Percentiles rank a stretch among this genome's conserved stretches.
These are phyloP conservation scores for Cynopterus sphinx DNA, from an alignment of 2,797 vertebrate genomes.

Conservation along the genomic window DNA sequence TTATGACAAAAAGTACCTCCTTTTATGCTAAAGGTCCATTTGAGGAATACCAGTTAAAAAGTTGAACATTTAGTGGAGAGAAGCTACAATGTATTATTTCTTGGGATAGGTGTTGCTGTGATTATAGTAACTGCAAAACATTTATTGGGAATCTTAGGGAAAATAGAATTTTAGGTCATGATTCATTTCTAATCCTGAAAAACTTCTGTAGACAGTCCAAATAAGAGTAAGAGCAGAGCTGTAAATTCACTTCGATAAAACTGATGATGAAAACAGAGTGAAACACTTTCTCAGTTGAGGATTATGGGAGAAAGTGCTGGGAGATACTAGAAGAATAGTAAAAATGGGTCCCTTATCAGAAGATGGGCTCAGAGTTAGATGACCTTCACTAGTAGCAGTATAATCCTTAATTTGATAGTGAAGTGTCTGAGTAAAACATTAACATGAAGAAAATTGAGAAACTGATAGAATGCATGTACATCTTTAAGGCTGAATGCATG, in stretches of 20 bases:
- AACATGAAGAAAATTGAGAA: background rate
- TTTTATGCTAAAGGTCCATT: constrained; percentile 19
- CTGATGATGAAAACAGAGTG: background rate
- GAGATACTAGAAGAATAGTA: background rate
- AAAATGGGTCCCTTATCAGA: background rate
- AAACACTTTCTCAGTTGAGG: background rate
- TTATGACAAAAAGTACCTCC: constrained; percentile 8
- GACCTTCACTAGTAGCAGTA: background rate
- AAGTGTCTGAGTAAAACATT: background rate
- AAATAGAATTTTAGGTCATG: background rate
- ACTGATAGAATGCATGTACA: background rate
- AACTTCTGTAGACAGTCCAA: background rate
- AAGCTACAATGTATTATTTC: background rate
- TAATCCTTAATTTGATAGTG: background rate
- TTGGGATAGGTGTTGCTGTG: background rate
- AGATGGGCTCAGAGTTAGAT: background rate
- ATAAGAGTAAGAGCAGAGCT: background rate
- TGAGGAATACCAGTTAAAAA: background rate
- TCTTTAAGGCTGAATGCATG: background rate
- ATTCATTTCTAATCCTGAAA: background rate
- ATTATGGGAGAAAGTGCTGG: background rate
- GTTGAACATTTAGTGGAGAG: background rate
- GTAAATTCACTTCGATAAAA: background rate
- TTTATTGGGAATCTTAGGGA: background rate
- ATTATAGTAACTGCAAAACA: background rate